These are phyloP conservation scores for Carcharodon carcharias DNA, from an alignment of 2,797 vertebrate genomes.

Conservation along the genomic window DNA sequence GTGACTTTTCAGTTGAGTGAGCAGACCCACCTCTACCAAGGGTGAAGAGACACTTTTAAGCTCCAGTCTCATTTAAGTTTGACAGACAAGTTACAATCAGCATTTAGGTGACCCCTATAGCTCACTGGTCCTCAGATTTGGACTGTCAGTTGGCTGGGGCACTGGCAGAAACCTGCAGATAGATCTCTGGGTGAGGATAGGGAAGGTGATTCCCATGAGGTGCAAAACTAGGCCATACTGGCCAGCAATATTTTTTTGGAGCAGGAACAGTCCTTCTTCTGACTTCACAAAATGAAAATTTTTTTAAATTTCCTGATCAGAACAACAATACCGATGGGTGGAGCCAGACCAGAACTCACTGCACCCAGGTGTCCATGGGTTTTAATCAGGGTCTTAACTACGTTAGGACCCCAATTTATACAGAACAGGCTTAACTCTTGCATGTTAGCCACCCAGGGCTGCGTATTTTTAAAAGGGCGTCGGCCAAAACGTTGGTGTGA, in stretches of 20 bases:
- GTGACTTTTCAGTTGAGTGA: background rate
- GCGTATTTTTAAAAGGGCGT: background rate
- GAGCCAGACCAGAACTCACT: background rate
- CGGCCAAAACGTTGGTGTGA: background rate
- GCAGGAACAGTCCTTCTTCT: background rate
- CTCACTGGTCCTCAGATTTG: background rate
- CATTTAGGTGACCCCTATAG: background rate
- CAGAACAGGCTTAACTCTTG: background rate
- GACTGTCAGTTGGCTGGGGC: background rate
- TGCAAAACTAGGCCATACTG: background rate
- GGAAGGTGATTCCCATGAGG: background rate
- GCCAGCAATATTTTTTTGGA: background rate
- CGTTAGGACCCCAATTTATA: background rate
- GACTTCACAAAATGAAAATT: background rate
- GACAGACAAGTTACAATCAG: no score
- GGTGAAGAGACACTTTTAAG: background rate
- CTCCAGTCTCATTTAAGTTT: background rate
- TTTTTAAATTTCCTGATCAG: background rate
- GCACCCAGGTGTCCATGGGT: background rate
- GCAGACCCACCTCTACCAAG: background rate
- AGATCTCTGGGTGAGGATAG: background rate
- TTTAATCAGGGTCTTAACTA: background rate
- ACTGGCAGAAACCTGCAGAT: background rate
- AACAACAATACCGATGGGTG: background rate
- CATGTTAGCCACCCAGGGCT: background rate